These are phyloP conservation scores for Neoitamus cyanurus DNA, from an alignment of 2,888 invertebrate genomes.

Conservation along the genomic window DNA sequence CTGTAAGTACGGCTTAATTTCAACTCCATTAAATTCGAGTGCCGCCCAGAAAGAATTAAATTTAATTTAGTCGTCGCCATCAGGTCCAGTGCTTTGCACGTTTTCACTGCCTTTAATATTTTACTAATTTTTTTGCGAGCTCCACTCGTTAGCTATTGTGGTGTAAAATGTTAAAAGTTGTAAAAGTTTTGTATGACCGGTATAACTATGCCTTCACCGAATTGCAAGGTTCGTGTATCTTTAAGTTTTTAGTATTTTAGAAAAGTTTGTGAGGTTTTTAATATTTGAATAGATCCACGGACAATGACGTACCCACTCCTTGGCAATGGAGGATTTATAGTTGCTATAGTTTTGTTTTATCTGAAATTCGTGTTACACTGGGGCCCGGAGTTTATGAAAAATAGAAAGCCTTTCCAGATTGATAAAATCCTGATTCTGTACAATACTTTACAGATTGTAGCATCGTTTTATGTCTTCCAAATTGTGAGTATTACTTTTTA, in stretches of 20 bases:
- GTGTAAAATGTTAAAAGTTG: not conserved
- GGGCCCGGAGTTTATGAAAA: slow-evolving; percentile 77
- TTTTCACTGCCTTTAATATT: not conserved
- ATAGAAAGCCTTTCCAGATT: slow-evolving; percentile 72
- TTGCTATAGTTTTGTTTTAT: slow-evolving; percentile 69
- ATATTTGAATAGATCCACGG: slow-evolving; percentile 29
- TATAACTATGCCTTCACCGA: not conserved
- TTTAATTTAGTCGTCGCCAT: not conserved
- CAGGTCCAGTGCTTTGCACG: not conserved
- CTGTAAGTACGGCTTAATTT: not conserved
- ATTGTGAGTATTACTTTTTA: slow-evolving; percentile 2
- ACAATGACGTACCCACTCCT: slow-evolving; percentile 59
- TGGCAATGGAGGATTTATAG: slow-evolving; percentile 51
- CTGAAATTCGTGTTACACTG: slow-evolving; percentile 74
- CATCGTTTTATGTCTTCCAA: not conserved
- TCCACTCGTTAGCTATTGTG: not conserved
- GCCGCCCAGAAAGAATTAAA: not conserved
- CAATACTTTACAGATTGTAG: slow-evolving; percentile 72
- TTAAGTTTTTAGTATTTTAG: not conserved
- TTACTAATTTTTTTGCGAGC: not conserved
- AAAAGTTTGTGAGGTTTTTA: not conserved
- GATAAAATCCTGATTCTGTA: slow-evolving; percentile 74
- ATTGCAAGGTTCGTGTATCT: not conserved
- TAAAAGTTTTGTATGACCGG: not conserved
- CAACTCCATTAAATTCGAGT: not conserved